Evolutionary conservation across 1,140 invertebrate genomes (phyloP).

Genomic region (Cotesia glomerata): DNA sequence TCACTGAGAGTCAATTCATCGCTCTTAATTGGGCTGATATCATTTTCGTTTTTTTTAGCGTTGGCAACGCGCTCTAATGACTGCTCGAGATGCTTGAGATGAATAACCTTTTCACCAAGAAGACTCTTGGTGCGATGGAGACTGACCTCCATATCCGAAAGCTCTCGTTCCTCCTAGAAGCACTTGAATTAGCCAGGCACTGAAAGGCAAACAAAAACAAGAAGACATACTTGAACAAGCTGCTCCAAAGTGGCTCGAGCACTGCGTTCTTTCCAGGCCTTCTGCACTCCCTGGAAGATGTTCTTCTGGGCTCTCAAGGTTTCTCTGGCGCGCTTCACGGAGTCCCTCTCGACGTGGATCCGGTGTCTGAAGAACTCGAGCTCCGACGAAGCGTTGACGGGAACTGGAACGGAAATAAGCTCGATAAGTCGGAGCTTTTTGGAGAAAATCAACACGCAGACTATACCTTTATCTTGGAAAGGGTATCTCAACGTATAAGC

Average conservation of each 20-base stretch:
- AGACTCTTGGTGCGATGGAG: constrained; percentile 77
- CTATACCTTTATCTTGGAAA: constrained; percentile 70
- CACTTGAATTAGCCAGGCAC: neutral
- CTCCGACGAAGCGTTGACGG: constrained; percentile 67
- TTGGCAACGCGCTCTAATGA: constrained; percentile 69
- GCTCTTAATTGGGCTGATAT: constrained; percentile 59
- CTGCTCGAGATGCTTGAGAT: constrained; percentile 77
- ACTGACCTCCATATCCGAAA: constrained; percentile 81
- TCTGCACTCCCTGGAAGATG: constrained; percentile 66
- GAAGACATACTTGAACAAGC: constrained; percentile 64
- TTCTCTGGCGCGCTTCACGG: constrained; percentile 75
- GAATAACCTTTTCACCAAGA: constrained; percentile 80
- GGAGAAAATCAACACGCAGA: neutral
- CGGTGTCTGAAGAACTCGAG: constrained; percentile 81
- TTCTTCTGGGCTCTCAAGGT: constrained; percentile 68
- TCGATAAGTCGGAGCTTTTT: neutral
- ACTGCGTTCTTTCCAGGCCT: constrained; percentile 69
- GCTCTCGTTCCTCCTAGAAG: constrained; percentile 74
- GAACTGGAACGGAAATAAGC: constrained; percentile 44
- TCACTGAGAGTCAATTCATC: constrained; percentile 67
- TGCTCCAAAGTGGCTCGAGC: constrained; percentile 68
- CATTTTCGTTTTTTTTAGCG: constrained; percentile 56
- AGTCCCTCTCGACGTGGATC: constrained; percentile 78
- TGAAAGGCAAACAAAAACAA: neutral
- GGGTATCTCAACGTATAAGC: constrained; percentile 77